These are phyloP conservation scores for Nemotelus nigrinus DNA, from an alignment of 2,888 invertebrate species.

Conservation along the genomic window DNA sequence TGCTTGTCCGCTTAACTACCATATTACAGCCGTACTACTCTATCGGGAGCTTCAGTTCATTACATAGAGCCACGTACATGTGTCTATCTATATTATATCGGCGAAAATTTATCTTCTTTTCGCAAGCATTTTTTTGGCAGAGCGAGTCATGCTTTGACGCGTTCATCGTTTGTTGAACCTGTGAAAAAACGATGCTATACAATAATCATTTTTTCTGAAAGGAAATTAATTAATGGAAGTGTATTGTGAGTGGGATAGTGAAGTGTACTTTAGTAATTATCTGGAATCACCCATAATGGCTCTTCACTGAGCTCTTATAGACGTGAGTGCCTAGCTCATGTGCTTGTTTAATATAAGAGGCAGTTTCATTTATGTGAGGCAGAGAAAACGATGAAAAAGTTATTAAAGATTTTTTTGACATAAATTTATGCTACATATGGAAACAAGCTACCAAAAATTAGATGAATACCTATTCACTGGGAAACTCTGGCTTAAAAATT, in stretches of 20 bases:
- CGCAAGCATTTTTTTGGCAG: not conserved
- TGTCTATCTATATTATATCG: no score
- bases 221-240: slow-evolving; percentile 40
- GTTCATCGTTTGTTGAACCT: not conserved
- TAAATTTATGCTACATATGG: no score
- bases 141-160: slow-evolving; percentile 17
- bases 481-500: no score
- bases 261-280: slow-evolving; percentile 18
- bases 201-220: slow-evolving; percentile 25
- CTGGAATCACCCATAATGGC: slow-evolving; percentile 1
- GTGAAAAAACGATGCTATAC: not conserved
- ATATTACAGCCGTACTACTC: slow-evolving; percentile 17
- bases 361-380: no score
- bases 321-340: no score
- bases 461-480: no score
- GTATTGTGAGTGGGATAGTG: not conserved
- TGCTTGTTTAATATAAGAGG: no score
- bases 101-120: slow-evolving; percentile 30
- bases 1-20: slow-evolving; percentile 13
- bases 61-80: no score
- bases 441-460: no score
- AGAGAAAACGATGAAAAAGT: no score
- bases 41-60: slow-evolving; percentile 19
- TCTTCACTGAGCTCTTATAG: not conserved
- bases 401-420: no score